Evolutionary conservation across 2,888 invertebrate species (phyloP), one percentile per base, ranked within the genome.

Genomic region (Byasa hedistus): DNA sequence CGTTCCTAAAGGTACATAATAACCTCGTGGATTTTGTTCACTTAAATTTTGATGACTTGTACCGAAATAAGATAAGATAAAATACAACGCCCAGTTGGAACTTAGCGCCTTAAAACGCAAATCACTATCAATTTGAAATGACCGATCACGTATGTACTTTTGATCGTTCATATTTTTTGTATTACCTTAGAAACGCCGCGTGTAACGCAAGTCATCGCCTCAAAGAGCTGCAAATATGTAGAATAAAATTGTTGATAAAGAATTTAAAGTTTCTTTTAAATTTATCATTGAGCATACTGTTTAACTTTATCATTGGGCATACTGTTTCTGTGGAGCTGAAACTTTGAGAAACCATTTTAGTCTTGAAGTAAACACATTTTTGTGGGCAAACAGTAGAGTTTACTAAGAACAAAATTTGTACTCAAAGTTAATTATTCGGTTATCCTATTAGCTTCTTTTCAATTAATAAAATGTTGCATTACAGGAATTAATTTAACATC

Each of bases 91-190:
- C 44, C 44, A 55, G 24, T 15, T 4, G 17, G 22, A 23, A 55
- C 22, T 24, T 24, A 23, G 17, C 44, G 23, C 39, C n/a, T 36
- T 15, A 51, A 60, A 51, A 60, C 48, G 52, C 61, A 52, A 61
- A 21, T 61, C 32, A 61, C 27, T 32, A 17, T 39, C 54, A 61
- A 61, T 32, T 54, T 54, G 22, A 19, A 32, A 32, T 60, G 27
- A 52, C n/a, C 8, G 59, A 39, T 21, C 10, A 21, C 61, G 19
- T 44, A 19, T 21, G 39, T 36, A 61, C 17, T 39, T 36, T 55
- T 55, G 55, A 39, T 55, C 21, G 36, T 36, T 22, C n/a, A 55
- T 55, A 54, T 55, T 61, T 54, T 61, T 61, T 55, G 55, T 23
- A 23, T 22, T 21, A 32, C 52, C 12, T 52, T 36, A 52, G 54